phyloP scores from a whole-genome alignment of 2,888 invertebrate genomes.

The Limnephilus auricula region DNA sequence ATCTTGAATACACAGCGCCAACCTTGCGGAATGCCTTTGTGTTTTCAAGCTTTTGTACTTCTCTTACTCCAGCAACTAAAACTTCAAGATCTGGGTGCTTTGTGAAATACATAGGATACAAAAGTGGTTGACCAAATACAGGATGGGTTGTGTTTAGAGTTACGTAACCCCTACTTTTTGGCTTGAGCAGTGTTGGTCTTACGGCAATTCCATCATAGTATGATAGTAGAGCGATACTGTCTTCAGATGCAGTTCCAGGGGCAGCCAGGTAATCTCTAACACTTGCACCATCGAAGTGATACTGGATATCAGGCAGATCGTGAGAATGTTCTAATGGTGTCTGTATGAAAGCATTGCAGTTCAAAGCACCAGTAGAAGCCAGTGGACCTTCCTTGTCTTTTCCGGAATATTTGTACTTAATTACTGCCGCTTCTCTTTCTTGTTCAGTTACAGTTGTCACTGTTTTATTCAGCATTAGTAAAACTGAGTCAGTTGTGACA shows the following conservation, averaged over 20 bases:
- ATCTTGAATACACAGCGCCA: slow-evolving; percentile 78
- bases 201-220: slow-evolving; percentile 81
- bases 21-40: slow-evolving; percentile 79
- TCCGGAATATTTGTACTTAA: slow-evolving; percentile 72
- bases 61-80: slow-evolving; percentile 80
- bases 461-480: slow-evolving; percentile 78
- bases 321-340: slow-evolving; percentile 75
- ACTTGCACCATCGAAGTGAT: slow-evolving; percentile 79
- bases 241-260: slow-evolving; percentile 75
- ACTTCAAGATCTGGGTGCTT: slow-evolving; percentile 80
- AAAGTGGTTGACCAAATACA: slow-evolving; percentile 82
- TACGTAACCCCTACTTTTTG: slow-evolving; percentile 81
- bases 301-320: slow-evolving; percentile 82
- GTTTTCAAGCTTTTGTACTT: slow-evolving; percentile 78
- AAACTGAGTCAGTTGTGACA: slow-evolving; percentile 80
- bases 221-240: slow-evolving; percentile 77
- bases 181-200: slow-evolving; percentile 80
- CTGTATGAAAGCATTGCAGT: slow-evolving; percentile 80
- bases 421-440: slow-evolving; percentile 73
- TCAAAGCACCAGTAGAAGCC: slow-evolving; percentile 77
- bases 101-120: slow-evolving; percentile 84
- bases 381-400: slow-evolving; percentile 76
- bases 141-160: slow-evolving; percentile 84
- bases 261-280: slow-evolving; percentile 79
- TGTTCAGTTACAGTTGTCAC: slow-evolving; percentile 73